These are phyloP conservation scores for Cecropterus lyciades DNA, from an alignment of 1,140 invertebrate species.

Conservation along the genomic window DNA sequence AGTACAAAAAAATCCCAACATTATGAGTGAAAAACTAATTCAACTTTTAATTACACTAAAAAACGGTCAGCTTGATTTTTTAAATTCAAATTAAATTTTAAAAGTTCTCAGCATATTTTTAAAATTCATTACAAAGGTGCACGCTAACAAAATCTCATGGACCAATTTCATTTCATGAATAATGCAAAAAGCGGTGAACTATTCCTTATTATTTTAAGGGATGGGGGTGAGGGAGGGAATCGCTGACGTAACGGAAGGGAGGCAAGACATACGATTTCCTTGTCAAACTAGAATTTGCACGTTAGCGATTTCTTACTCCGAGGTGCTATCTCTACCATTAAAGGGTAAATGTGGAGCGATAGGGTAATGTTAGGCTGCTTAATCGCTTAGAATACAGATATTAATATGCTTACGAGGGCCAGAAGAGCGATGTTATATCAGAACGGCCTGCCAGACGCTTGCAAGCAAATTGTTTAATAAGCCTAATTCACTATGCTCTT, in stretches of 20 bases:
- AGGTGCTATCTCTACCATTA: background rate
- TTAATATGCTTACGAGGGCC: no score
- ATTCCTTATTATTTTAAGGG: slow-evolving; percentile 51
- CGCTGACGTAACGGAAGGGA: slow-evolving; percentile 37
- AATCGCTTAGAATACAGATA: background rate
- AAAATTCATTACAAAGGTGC: slow-evolving; percentile 24
- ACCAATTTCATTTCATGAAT: slow-evolving; percentile 55
- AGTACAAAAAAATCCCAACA: no score
- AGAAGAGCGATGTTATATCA: no score
- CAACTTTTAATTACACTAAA: no score
- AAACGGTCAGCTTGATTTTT: background rate
- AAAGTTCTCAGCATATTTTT: slow-evolving; percentile 4
- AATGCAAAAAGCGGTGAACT: slow-evolving; percentile 47
- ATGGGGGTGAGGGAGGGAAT: slow-evolving; percentile 25
- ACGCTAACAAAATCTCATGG: slow-evolving; percentile 20
- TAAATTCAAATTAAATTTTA: background rate
- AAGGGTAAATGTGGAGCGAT: background rate
- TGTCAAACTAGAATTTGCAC: slow-evolving; percentile 23
- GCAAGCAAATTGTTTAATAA: no score
- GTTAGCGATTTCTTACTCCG: slow-evolving; percentile 17
- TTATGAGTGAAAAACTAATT: no score
- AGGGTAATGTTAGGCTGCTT: background rate
- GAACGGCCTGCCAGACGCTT: no score
- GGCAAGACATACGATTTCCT: slow-evolving; percentile 17
- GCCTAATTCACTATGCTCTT: no score